Evolutionary conservation across 1,140 invertebrate species (phyloP), one percentile per base, ranked within the genome.

Genomic region (Chelonus insularis): DNA sequence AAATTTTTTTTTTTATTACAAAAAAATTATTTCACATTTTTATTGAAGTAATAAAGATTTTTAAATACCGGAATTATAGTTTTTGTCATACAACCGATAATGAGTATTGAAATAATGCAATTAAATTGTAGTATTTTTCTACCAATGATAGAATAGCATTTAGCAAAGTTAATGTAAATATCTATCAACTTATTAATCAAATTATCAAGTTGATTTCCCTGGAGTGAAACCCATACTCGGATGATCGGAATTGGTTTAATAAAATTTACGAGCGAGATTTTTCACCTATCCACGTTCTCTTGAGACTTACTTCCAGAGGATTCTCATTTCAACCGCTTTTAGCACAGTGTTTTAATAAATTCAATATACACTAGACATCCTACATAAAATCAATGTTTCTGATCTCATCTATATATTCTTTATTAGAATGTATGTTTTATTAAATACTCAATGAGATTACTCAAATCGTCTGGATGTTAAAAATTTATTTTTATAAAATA

Each of bases 181-280:
- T 56, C 45, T 58, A 70, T 71, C 77, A 80, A 79, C 79, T 80
- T 80, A 81, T 81, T 80, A 80, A 81, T 80, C 76, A 75, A 72
- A 81, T 81, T 80, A 80, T 77, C 72, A 71, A 67, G 67, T 72
- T 80, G 78, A 81, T 81, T 81, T 80, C 79, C 77, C 79, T 69
- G 67, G 78, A 70, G 66, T 67, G 61, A 67, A 72, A 29, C 29
- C 29, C 20, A 16, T 41, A 36, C 39, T 16, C 45, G 58, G 50
- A 60, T 18, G 20, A 51, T 18, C 18, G 61, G 34, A 60, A 43
- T 14, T 43, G 62, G 61, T 56, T 67, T 56, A 69, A 72, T 72
- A 70, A 72, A 77, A 29, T 29, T 36, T 37, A 18, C 50, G 25
- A 60, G 20, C 9, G 43, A 37, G 11, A 20, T 18, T 60, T 54